Evolutionary conservation across 2,888 invertebrate species (phyloP).

Genomic region (Lycaena phlaeas): DNA sequence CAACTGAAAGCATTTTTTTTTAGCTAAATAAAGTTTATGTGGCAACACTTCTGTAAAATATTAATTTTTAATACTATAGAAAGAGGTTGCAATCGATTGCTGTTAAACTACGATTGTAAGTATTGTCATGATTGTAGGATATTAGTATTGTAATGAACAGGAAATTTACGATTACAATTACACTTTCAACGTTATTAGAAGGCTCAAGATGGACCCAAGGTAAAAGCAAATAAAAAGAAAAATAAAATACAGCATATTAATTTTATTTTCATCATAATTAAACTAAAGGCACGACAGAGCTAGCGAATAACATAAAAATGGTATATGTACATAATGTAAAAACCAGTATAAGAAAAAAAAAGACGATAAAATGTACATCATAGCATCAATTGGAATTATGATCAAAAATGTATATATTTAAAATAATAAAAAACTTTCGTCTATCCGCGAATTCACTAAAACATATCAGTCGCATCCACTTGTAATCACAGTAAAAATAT

Average conservation of each 20-base stretch:
- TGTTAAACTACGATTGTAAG: neutral
- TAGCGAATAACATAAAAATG: constrained; percentile 51
- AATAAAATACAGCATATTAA: constrained; percentile 48
- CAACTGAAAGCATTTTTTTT: too few species aligned
- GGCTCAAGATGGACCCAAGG: constrained; percentile 40
- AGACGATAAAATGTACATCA: constrained; percentile 64
- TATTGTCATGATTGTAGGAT: constrained; percentile 6
- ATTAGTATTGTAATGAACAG: neutral
- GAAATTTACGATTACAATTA: neutral
- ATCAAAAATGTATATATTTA: constrained; percentile 30
- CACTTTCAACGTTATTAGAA: too few species aligned
- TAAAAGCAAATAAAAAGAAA: constrained; percentile 27
- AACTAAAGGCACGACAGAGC: constrained; percentile 55
- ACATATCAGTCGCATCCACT: constrained; percentile 44
- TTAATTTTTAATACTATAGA: neutral
- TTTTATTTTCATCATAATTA: constrained; percentile 67
- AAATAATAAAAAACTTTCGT: constrained; percentile 18
- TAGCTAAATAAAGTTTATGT: too few species aligned
- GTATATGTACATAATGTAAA: constrained; percentile 61
- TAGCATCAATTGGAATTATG: constrained; percentile 44
- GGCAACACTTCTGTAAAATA: too few species aligned
- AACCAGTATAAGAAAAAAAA: constrained; percentile 33
- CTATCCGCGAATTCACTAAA: constrained; percentile 23
- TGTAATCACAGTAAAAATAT: constrained; percentile 42
- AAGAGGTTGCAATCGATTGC: neutral